These are phyloP conservation scores for Aphaenogaster ashmeadi DNA, from an alignment of 1,140 invertebrate species.

Conservation along the genomic window DNA sequence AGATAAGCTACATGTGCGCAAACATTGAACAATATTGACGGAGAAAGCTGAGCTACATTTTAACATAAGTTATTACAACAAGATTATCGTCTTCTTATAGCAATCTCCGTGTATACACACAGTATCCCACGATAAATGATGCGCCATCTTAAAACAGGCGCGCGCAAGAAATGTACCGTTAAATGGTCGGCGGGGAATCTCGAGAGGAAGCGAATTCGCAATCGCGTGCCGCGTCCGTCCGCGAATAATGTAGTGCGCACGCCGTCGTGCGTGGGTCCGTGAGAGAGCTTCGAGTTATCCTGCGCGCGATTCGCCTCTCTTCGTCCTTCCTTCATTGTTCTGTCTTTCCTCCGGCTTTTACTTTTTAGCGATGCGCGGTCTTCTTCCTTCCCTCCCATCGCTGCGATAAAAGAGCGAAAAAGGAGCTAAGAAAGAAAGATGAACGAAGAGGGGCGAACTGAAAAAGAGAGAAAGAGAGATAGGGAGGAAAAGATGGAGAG, in stretches of 20 bases:
- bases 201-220: constrained; percentile 51
- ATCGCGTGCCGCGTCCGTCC: constrained; percentile 50
- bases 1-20: neutral
- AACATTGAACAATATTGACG: constrained; percentile 1
- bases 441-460: constrained; percentile 34
- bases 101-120: neutral
- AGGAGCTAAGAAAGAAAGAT: neutral
- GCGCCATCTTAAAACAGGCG: constrained; percentile 38
- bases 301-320: constrained; percentile 43
- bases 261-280: constrained; percentile 45
- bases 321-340: constrained; percentile 40
- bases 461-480: constrained; percentile 21
- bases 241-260: constrained; percentile 55
- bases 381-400: constrained; percentile 13
- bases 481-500: constrained; percentile 52
- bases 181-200: constrained; percentile 27
- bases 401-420: constrained; percentile 28
- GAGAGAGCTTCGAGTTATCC: constrained; percentile 45
- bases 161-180: constrained; percentile 57
- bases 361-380: constrained; percentile 46
- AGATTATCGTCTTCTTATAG: constrained; percentile 3
- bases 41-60: constrained; percentile 9
- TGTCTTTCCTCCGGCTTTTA: constrained; percentile 50
- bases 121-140: constrained; percentile 33
- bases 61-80: neutral